Percentiles rank a stretch among this genome's conserved stretches.
Evolutionary conservation across 1,140 invertebrate genomes (phyloP).

Genomic region (Trachymyrmex septentrionalis): DNA sequence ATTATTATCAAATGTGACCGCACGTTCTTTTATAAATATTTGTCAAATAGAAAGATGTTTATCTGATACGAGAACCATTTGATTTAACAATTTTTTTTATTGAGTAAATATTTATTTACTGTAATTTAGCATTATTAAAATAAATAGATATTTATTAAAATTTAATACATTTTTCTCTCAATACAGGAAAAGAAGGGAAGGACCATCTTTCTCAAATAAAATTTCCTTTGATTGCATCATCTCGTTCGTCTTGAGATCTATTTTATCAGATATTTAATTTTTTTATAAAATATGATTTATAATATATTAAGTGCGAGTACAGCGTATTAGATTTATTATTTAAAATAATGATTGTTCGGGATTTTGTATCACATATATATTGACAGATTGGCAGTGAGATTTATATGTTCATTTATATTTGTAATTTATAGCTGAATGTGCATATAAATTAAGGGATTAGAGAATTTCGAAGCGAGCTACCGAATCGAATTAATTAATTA

Average conservation of each 20-base stretch:
- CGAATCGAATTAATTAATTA: conserved; percentile 14
- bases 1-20: background rate
- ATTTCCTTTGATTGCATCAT: conserved; percentile 5
- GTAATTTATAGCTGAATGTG: background rate
- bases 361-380: background rate
- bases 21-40: background rate
- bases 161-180: too few species aligned
- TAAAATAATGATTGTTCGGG: background rate
- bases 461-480: background rate
- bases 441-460: background rate
- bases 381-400: background rate
- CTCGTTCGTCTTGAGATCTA: background rate
- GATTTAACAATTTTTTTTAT: too few species aligned
- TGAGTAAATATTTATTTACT: too few species aligned
- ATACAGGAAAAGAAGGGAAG: background rate
- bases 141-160: too few species aligned
- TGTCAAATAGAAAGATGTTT: too few species aligned
- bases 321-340: background rate
- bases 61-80: too few species aligned
- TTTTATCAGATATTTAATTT: background rate
- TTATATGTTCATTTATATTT: background rate
- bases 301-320: background rate
- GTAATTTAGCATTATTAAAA: too few species aligned
- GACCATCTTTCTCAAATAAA: background rate
- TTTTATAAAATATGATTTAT: background rate